phyloP scores from a whole-genome alignment of 2,113 vertebrate species.

The Butastur rufipennis region DNA sequence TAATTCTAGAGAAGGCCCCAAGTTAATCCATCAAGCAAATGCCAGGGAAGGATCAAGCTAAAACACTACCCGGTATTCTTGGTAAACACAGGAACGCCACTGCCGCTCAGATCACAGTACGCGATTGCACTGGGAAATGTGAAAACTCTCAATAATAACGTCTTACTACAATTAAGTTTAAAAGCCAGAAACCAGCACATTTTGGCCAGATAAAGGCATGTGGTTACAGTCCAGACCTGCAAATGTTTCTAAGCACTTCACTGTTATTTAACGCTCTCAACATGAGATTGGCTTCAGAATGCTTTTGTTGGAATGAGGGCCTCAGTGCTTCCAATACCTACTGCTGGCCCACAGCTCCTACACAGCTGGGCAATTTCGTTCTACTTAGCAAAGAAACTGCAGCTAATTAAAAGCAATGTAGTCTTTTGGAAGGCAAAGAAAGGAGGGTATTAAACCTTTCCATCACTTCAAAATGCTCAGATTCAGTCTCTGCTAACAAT shows the following conservation, averaged over 20 bases:
- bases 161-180: background rate
- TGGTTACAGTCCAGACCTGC: background rate
- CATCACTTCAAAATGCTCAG: background rate
- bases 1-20: background rate
- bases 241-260: background rate
- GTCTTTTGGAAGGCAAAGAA: background rate
- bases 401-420: constrained; percentile 32
- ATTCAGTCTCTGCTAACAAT: background rate
- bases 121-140: background rate
- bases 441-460: background rate
- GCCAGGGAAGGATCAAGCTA: background rate
- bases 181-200: background rate
- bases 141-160: background rate
- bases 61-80: background rate
- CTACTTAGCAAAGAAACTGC: background rate
- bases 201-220: background rate
- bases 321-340: background rate
- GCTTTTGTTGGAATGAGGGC: background rate
- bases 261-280: background rate
- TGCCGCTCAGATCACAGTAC: background rate
- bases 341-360: background rate
- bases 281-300: background rate
- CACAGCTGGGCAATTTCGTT: constrained; percentile 20
- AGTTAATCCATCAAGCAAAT: background rate
- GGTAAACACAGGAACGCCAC: background rate